Evolutionary conservation across 2,888 invertebrate species (phyloP).

Genomic region (Netelia virgata): DNA sequence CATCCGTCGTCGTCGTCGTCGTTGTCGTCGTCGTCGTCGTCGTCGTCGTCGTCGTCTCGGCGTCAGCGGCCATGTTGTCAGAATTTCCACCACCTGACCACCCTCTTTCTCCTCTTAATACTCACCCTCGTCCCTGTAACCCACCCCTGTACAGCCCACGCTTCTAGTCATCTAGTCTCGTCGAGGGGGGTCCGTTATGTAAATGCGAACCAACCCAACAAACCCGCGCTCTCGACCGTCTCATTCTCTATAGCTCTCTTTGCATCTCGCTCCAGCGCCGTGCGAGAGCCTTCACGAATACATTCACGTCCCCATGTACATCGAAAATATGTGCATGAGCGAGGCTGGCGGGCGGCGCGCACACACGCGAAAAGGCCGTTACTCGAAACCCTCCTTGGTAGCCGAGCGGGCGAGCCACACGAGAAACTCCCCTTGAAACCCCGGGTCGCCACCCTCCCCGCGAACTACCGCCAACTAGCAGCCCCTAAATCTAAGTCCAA

Average conservation of each 20-base stretch:
- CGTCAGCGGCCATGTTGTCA: conserved; percentile 84
- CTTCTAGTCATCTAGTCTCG: conserved; percentile 84
- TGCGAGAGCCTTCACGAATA: conserved; percentile 53
- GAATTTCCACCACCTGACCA: conserved; percentile 83
- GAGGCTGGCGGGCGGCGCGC: conserved; percentile 10
- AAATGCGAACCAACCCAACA: conserved; percentile 83
- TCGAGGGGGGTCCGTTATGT: conserved; percentile 84
- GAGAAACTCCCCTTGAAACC: conserved; percentile 75
- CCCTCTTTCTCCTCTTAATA: conserved; percentile 84
- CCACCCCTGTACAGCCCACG: conserved; percentile 68
- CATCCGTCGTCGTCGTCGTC: conserved; percentile 74
- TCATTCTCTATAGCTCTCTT: conserved; percentile 67
- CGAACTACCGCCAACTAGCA: conserved; percentile 83
- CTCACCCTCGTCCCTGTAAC: conserved; percentile 67
- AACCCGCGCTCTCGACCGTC: conserved; percentile 74
- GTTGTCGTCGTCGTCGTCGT: conserved; percentile 55
- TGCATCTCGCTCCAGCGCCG: conserved; percentile 70
- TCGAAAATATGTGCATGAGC: conserved; percentile 35
- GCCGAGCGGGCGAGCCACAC: conserved; percentile 49
- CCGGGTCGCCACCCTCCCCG: conserved; percentile 78
- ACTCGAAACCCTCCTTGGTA: conserved; percentile 68
- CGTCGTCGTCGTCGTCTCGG: conserved; percentile 72
- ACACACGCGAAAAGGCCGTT: conserved; percentile 65
- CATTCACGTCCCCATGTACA: conserved; percentile 40
- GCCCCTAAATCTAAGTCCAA: conserved; percentile 84